Evolutionary conservation across 1,140 invertebrate genomes (phyloP).

Genomic region (Periplaneta americana): DNA sequence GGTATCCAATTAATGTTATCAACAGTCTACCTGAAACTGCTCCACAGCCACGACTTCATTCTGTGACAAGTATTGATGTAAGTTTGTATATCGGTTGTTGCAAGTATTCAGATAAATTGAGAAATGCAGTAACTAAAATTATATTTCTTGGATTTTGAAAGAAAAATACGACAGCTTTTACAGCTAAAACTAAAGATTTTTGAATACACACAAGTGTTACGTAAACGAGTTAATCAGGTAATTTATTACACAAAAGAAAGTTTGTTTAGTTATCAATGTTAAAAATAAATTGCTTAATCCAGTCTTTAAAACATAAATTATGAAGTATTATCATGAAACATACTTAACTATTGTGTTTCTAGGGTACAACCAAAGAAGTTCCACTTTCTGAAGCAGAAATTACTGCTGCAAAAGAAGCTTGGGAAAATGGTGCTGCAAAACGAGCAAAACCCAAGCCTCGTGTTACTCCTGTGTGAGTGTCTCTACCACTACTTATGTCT

Average conservation of each 20-base stretch:
- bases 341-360: neutral
- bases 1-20: neutral
- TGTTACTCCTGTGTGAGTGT: constrained; percentile 34
- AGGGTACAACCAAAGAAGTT: constrained; percentile 30
- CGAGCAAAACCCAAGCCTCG: constrained; percentile 38
- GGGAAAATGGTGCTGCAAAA: constrained; percentile 41
- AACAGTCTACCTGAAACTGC: neutral
- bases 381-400: constrained; percentile 52
- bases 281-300: too few relatives aligned
- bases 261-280: too few relatives aligned
- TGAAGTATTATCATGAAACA: too few relatives aligned
- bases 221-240: too few relatives aligned
- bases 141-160: neutral
- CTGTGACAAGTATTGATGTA: constrained; percentile 5
- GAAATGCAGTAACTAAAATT: neutral
- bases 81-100: neutral
- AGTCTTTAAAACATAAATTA: too few relatives aligned
- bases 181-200: too few relatives aligned
- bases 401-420: constrained; percentile 46
- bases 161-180: neutral
- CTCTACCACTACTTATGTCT: neutral
- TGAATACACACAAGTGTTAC: too few relatives aligned
- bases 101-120: neutral
- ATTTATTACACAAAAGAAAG: too few relatives aligned
- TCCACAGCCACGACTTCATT: neutral